phyloP scores from a whole-genome alignment of 2,797 vertebrate genomes.

The Platyrinchus mystaceus region DNA sequence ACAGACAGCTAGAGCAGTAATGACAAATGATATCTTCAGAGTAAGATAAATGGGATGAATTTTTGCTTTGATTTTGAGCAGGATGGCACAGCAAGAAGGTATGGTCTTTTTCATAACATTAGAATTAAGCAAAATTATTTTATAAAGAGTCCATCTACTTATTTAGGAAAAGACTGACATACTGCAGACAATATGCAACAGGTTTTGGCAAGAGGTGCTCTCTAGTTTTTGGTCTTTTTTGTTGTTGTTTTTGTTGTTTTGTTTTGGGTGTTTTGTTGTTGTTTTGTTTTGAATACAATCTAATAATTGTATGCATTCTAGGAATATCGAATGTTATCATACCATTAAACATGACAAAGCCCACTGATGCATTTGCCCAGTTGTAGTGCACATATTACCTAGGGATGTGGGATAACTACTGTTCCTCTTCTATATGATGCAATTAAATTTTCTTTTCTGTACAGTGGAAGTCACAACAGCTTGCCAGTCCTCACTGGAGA shows the following conservation, averaged over 20 bases:
- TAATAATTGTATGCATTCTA: neutral
- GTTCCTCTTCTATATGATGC: neutral
- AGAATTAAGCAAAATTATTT: neutral
- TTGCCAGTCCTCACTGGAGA: neutral
- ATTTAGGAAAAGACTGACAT: neutral
- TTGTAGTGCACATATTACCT: neutral
- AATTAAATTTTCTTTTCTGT: constrained; percentile 11
- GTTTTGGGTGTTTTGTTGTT: neutral
- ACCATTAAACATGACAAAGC: neutral
- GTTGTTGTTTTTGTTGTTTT: rapidly evolving
- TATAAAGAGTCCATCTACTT: neutral
- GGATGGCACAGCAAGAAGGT: neutral
- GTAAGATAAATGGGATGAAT: neutral
- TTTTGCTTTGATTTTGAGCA: constrained; percentile 4
- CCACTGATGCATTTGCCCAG: neutral
- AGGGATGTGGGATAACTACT: neutral
- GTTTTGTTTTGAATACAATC: neutral
- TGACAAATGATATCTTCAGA: neutral
- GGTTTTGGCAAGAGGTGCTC: neutral
- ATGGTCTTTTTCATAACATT: neutral
- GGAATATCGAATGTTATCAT: neutral
- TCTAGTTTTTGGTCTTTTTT: neutral
- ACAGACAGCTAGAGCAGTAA: neutral
- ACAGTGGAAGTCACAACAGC: neutral
- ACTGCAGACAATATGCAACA: neutral